Evolutionary conservation across 2,113 vertebrate genomes (phyloP).

Genomic region (Shinisaurus crocodilurus): DNA sequence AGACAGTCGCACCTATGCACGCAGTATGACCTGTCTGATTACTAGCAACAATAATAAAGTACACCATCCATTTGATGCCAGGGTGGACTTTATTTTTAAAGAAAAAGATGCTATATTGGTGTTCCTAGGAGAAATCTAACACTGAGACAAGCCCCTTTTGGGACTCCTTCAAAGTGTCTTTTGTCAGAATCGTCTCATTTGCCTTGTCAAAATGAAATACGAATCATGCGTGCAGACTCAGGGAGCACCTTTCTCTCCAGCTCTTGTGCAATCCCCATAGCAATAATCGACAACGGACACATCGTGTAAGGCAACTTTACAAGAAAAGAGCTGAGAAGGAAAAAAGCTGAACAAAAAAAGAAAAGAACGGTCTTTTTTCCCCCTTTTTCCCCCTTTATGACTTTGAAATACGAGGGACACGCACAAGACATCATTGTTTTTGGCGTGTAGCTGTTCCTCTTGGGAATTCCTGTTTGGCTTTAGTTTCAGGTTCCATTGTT

Average conservation of each 20-base stretch:
- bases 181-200: slow-evolving; percentile 24
- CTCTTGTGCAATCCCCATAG: background rate
- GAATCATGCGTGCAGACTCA: background rate
- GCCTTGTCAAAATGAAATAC: background rate
- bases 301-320: slow-evolving; percentile 9
- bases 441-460: background rate
- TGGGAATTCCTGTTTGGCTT: background rate
- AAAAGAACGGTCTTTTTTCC: background rate
- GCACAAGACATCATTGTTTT: background rate
- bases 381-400: background rate
- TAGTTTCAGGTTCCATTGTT: background rate
- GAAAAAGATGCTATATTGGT: background rate
- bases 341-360: background rate
- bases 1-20: background rate
- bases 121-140: background rate
- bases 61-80: background rate
- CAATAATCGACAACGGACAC: background rate
- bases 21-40: background rate
- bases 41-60: background rate
- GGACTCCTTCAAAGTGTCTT: background rate
- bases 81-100: background rate
- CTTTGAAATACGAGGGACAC: background rate
- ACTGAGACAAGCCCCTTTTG: background rate
- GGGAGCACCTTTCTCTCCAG: background rate
- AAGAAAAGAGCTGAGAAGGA: background rate